phyloP scores from a whole-genome alignment of 2,888 invertebrate species.

The Coelinius sp. region DNA sequence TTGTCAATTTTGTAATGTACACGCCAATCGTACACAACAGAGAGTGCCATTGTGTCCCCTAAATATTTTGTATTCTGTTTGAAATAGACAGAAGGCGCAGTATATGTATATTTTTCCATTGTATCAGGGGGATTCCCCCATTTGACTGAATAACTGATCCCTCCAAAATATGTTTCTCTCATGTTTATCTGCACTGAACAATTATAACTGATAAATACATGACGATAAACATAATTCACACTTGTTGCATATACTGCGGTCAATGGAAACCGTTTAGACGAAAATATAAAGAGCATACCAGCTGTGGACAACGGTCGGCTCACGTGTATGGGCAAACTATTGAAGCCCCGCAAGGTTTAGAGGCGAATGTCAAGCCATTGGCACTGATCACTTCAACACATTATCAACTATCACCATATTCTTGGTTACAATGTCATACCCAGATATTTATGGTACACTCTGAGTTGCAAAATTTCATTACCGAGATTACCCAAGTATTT shows the following conservation, averaged over 20 bases:
- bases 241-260: slow-evolving; percentile 16
- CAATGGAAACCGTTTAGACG: slow-evolving; percentile 3
- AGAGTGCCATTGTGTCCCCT: background rate
- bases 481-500: slow-evolving; percentile 14
- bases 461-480: background rate
- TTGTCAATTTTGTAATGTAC: slow-evolving; percentile 11
- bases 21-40: background rate
- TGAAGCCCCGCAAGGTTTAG: slow-evolving; percentile 65
- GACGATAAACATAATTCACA: slow-evolving; percentile 1
- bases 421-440: background rate
- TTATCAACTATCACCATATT: background rate
- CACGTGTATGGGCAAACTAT: slow-evolving; percentile 30
- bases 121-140: too few species aligned
- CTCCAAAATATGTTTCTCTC: too few species aligned
- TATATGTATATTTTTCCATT: background rate
- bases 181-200: too few species aligned
- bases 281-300: slow-evolving; percentile 10
- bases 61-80: slow-evolving; percentile 15
- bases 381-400: slow-evolving; percentile 29
- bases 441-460: background rate
- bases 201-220: slow-evolving; percentile 15
- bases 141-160: too few species aligned
- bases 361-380: slow-evolving; percentile 58
- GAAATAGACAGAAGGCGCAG: background rate
- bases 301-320: slow-evolving; percentile 22